Evolutionary conservation across 2,113 vertebrate species (phyloP), one percentile per base, ranked within the genome.

Genomic region (Menura novaehollandiae): DNA sequence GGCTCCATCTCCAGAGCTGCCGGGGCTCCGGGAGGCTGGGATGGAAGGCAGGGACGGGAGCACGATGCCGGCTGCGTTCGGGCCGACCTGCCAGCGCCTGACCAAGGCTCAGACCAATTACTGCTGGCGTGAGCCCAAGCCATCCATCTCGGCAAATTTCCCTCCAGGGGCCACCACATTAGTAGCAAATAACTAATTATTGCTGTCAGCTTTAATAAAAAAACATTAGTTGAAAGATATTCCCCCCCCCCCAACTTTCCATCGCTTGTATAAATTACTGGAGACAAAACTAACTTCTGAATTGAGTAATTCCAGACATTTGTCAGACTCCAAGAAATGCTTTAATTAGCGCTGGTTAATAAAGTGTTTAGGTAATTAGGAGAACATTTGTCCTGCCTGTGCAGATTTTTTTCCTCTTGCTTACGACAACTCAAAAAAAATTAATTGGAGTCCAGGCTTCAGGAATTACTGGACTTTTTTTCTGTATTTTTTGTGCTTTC

Each of bases 291-390:
- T 94, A 97, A 97, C 98, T 98, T 98, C 97, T 91, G 96, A 95
- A 97, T 90, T 96, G 98, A 97, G 95, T 97, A 97, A 97, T 97
- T 97, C 97, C 95, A 95, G 97, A 94, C 95, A 95, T 98, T 98
- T 97, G 95, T 98, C 97, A 97, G 97, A 97, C 96, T 97, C 96
- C 93, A 91, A 97, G 97, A 97, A 96, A 96, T 62, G 95, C 96
- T 97, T 98, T 98, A 98, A 98, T 98, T 98, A 98, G 97, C 9
- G 1, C 43, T 84, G 91, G 95, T 97, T 98, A 98, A 98, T 98
- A 97, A 97, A 97, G 97, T 95, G 96, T 95, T 97, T 91, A 51
- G 97, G 93, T 98, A 98, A 98, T 98, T 98, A 98, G 97, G 92
- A 79, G 92, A 96, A 96, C 96, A 94, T 96, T 93, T 96, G 97